Conservation (phyloP, 2,888 invertebrate species). For the Lypha dubia region DNA sequence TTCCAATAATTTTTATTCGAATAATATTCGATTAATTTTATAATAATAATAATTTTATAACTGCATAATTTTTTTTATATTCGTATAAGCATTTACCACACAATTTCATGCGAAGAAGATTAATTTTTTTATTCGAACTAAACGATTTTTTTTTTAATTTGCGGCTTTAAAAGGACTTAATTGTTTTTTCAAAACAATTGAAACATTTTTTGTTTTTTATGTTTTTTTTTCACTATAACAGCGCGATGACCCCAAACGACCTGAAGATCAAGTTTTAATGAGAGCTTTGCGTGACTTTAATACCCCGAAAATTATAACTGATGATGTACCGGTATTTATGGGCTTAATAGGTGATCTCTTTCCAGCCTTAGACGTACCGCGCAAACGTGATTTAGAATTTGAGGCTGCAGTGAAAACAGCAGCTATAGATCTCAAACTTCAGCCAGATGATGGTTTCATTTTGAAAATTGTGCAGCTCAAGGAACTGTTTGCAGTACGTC, state of each 20-base stretch:
- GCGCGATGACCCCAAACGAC: constrained; percentile 89
- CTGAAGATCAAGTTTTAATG: constrained; percentile 97
- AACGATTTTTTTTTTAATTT: too few species aligned
- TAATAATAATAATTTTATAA: too few species aligned
- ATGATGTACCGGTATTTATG: constrained; percentile 96
- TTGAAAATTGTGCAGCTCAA: constrained; percentile 95
- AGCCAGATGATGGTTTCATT: constrained; percentile 95
- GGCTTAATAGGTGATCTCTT: constrained; percentile 96
- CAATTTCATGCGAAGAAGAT: too few species aligned
- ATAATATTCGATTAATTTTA: too few species aligned
- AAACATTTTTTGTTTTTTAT: not conserved
- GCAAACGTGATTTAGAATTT: constrained; percentile 93
- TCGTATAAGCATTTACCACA: too few species aligned
- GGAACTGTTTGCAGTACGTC: constrained; percentile 95
- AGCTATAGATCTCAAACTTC: constrained; percentile 91
- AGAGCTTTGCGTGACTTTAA: constrained; percentile 96
- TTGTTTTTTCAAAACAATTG: too few species aligned
- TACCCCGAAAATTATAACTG: constrained; percentile 96
- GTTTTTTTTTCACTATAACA: constrained; percentile 75
- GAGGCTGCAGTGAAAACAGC: constrained; percentile 91
- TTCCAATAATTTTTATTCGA: too few species aligned
- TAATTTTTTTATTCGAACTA: too few species aligned
- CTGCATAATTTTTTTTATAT: too few species aligned
- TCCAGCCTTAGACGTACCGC: constrained; percentile 95
- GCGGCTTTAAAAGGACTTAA: too few species aligned